phyloP scores from a whole-genome alignment of 2,113 vertebrate genomes.

The Muntiacus muntjak region DNA sequence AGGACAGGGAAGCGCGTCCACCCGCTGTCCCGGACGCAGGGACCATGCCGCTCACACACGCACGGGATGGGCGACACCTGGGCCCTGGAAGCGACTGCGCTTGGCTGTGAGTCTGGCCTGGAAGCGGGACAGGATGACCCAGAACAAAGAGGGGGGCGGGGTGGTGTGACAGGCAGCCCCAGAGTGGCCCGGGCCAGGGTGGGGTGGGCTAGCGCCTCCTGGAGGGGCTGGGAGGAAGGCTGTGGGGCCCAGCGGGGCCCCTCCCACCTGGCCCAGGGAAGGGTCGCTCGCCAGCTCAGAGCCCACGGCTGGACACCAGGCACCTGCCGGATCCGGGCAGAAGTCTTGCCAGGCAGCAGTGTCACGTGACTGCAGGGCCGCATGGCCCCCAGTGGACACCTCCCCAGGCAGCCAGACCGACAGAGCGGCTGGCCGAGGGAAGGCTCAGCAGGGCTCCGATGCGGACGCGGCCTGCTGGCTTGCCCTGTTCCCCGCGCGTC shows the following conservation, averaged over 20 bases:
- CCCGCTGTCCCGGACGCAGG: fast-evolving
- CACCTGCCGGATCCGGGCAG: fast-evolving
- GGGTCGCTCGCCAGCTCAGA: fast-evolving
- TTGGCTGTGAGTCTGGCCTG: not conserved
- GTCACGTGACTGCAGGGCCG: not conserved
- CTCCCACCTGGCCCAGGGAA: fast-evolving
- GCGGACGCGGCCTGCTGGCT: fast-evolving
- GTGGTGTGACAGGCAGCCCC: not conserved
- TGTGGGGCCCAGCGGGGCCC: not conserved
- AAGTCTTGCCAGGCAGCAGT: not conserved
- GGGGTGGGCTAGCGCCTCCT: not conserved
- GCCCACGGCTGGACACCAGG: not conserved
- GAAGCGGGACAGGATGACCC: not conserved
- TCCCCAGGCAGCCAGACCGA: not conserved
- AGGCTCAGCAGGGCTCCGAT: not conserved
- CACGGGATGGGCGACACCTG: fast-evolving
- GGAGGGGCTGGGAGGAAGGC: not conserved
- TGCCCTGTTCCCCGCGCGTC: not conserved
- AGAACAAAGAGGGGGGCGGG: too few species aligned
- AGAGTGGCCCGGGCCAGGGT: not conserved
- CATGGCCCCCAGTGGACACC: not conserved
- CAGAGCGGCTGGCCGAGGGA: fast-evolving
- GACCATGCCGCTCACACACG: not conserved
- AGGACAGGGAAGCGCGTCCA: not conserved
- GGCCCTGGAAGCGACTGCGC: fast-evolving